A percentile compares a stretch with the other conserved stretches of the same genome.
These are phyloP conservation scores for Drosophila barbarae DNA, from an alignment of 2,888 invertebrate genomes.

Conservation along the genomic window DNA sequence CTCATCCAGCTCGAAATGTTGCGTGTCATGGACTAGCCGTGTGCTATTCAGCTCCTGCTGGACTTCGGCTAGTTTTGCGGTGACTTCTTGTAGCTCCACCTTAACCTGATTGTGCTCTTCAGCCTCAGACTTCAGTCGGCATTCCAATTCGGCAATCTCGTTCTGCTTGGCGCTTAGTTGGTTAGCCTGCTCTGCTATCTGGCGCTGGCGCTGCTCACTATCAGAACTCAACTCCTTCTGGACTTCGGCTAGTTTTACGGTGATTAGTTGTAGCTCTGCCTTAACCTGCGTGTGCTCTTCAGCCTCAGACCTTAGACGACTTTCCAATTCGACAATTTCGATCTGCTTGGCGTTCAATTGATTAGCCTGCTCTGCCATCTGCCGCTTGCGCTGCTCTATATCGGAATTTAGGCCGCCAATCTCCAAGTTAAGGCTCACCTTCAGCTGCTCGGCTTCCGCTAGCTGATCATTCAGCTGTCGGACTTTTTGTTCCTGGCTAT, in stretches of 20 bases:
- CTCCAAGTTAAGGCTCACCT: constrained; percentile 64
- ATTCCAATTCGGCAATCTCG: constrained; percentile 4
- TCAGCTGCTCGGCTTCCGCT: constrained; percentile 53
- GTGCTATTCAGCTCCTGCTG: constrained; percentile 23
- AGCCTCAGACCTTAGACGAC: constrained; percentile 27
- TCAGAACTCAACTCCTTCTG: constrained; percentile 17
- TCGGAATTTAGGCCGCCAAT: constrained; percentile 67
- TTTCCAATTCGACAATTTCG: constrained; percentile 3
- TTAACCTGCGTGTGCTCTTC: constrained; percentile 20
- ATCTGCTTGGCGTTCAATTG: constrained; percentile 4
- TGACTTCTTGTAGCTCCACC: constrained; percentile 38
- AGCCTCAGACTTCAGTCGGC: constrained; percentile 28
- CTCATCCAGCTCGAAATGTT: constrained; percentile 24
- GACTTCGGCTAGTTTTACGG: background rate
- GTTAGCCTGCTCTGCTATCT: background rate
- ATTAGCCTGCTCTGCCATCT: background rate
- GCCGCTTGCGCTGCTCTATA: constrained; percentile 31
- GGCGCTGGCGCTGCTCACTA: constrained; percentile 29
- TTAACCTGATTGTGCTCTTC: constrained; percentile 20
- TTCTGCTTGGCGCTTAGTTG: constrained; percentile 4
- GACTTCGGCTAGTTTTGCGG: background rate
- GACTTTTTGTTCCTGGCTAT: constrained; percentile 56
- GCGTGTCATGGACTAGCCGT: constrained; percentile 4
- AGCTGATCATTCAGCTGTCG: constrained; percentile 58
- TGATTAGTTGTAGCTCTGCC: constrained; percentile 37